Base-by-base conservation (phyloP, 2,888 invertebrate species). In the Heliconius cydno region DNA sequence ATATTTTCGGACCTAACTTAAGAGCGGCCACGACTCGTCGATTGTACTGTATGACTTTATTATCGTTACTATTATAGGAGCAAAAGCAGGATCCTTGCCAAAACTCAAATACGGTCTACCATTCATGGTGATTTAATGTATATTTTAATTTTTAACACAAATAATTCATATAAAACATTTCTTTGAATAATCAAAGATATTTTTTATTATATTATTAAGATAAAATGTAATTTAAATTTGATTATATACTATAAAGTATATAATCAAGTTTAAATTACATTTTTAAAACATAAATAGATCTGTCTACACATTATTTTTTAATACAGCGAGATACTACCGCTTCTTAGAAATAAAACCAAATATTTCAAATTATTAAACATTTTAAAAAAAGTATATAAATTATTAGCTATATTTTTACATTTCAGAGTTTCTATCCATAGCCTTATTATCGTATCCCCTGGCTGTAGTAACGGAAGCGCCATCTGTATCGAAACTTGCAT, bases 401-500 rank as follows among this genome's bases (percentile, higher is more conserved):
- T 19, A 72, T 73, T 70, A 34, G 12, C 13, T 38, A 5, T 52
- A 52, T 25, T 46, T 70, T 41, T 25, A 82, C 79, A 82, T 82
- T 71, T 82, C 93, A 1, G 90, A 91, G 80, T 89, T 89, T 19
- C 87, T 85, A 30, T 94, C 94, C 85, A 94, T 83, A 4, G 89
- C 94, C 63, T 93, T 94, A 63, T 94, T 94, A 28, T 93, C 93
- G 81, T 92, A 91, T 0, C 92, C 93, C 1, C 89, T 79, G 0
- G 91, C 87, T 0, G 94, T 94, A 7, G 92, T 92, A 84, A 91
- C 92, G 80, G 93, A 92, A 46, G 92, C 92, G 83, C 88, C 92
- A 84, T 94, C 93, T 57, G 93, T 94, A 86, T 93, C 94, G 86
- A 93, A 93, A 63, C 90, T 92, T 1, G 94, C 93, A 80, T 92